Evolutionary conservation across 1,140 invertebrate species (phyloP).

Genomic region (Subanguina moxae): DNA sequence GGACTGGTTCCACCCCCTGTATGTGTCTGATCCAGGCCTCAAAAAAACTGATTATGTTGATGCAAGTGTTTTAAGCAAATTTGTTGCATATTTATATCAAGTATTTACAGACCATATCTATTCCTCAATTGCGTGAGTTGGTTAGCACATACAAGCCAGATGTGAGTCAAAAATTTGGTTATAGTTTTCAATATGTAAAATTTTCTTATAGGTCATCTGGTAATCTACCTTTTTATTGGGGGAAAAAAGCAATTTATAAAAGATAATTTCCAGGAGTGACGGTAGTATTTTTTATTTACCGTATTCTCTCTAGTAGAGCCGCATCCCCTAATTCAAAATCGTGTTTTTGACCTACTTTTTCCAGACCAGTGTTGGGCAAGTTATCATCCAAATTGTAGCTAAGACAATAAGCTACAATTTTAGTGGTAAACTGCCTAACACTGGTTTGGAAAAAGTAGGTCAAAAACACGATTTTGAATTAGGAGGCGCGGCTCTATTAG

Average conservation of each 20-base stretch:
- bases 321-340: too few species aligned
- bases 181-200: constrained; percentile 21
- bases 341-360: too few species aligned
- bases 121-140: constrained; percentile 65
- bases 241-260: neutral
- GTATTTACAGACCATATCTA: constrained; percentile 59
- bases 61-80: neutral
- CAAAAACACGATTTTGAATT: too few species aligned
- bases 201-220: neutral
- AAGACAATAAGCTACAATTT: too few species aligned
- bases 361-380: too few species aligned
- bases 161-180: too few species aligned
- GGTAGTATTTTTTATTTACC: neutral
- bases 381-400: too few species aligned
- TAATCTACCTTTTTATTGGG: neutral
- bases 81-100: neutral
- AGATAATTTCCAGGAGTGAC: neutral
- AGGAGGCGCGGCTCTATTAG: too few species aligned
- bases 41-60: constrained; percentile 14
- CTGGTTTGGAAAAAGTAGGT: too few species aligned
- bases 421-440: too few species aligned
- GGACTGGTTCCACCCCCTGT: constrained; percentile 60
- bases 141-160: constrained; percentile 77
- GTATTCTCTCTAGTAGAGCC: too few species aligned
- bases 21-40: constrained; percentile 22